These are phyloP conservation scores for Nibea coibor DNA, from an alignment of 2,113 vertebrate species.

Conservation along the genomic window DNA sequence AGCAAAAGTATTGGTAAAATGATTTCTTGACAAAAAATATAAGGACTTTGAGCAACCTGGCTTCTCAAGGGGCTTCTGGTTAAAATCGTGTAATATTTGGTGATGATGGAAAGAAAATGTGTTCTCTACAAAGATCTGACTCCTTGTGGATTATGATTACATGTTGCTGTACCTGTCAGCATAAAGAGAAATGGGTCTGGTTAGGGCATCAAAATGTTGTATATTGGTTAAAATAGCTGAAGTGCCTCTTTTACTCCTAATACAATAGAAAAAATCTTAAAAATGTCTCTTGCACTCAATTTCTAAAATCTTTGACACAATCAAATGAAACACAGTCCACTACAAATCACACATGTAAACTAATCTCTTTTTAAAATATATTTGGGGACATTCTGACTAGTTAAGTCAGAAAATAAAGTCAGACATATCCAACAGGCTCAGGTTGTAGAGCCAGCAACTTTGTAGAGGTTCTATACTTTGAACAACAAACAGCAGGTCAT, in stretches of 20 bases:
- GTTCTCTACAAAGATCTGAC: not conserved
- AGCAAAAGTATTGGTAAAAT: slow-evolving; percentile 15
- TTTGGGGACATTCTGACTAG: not conserved
- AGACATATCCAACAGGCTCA: slow-evolving; percentile 5
- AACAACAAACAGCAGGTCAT: slow-evolving; percentile 14
- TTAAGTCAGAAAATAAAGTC: not conserved
- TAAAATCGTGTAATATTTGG: not conserved
- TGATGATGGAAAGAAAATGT: not conserved
- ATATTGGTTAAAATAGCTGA: not conserved
- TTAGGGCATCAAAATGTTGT: slow-evolving; percentile 4
- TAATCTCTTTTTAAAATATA: not conserved
- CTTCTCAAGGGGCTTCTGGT: not conserved
- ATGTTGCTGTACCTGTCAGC: not conserved
- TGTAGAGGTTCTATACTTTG: slow-evolving; percentile 11
- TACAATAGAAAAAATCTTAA: slow-evolving; percentile 24
- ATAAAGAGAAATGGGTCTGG: not conserved
- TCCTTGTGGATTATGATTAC: not conserved
- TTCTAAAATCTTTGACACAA: slow-evolving; percentile 15
- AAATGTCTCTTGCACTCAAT: slow-evolving; percentile 11
- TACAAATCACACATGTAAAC: slow-evolving; percentile 19
- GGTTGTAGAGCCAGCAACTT: slow-evolving; percentile 1
- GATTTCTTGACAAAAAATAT: not conserved
- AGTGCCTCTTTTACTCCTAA: not conserved
- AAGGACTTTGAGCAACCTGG: not conserved
- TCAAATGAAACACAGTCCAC: slow-evolving; percentile 13